Percentiles rank a stretch among this genome's conserved stretches.
phyloP scores from a whole-genome alignment of 2,888 invertebrate species.

The Peribatodes rhomboidaria region DNA sequence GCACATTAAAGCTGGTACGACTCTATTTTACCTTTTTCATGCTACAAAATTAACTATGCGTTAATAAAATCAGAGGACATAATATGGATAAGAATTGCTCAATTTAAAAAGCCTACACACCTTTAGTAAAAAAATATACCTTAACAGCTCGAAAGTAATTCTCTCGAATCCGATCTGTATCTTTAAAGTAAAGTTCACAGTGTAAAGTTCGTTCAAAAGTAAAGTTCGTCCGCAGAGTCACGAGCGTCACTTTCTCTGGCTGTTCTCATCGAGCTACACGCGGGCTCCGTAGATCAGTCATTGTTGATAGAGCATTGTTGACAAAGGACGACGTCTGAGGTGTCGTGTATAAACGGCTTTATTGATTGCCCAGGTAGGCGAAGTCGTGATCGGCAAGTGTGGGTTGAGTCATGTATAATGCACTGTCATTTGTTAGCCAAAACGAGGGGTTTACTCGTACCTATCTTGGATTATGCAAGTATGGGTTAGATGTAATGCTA shows the following conservation, averaged over 20 bases:
- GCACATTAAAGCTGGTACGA: too few relatives aligned
- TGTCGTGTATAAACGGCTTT: constrained; percentile 22
- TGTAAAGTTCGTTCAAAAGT: too few relatives aligned
- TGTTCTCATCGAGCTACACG: constrained; percentile 50
- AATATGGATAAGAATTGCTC: too few relatives aligned
- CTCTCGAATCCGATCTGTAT: constrained; percentile 2
- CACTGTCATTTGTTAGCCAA: constrained; percentile 15
- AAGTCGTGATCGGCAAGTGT: constrained; percentile 31
- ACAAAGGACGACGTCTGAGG: constrained; percentile 35
- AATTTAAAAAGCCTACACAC: too few relatives aligned
- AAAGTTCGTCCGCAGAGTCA: constrained; percentile 38
- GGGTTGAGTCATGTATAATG: constrained; percentile 6
- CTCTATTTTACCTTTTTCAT: too few relatives aligned
- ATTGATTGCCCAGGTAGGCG: constrained; percentile 30
- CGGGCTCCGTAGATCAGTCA: constrained; percentile 43
- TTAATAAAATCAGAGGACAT: too few relatives aligned
- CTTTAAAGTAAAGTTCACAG: constrained; percentile 12
- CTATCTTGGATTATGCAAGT: not conserved
- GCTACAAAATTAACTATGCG: too few relatives aligned
- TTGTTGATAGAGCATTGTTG: constrained; percentile 41
- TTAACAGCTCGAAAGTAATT: not conserved
- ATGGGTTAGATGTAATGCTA: not conserved
- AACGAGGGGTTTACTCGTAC: constrained; percentile 12
- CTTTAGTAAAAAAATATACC: too few relatives aligned
- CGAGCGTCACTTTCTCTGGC: constrained; percentile 53